A percentile compares a stretch with the other conserved stretches of the same genome.
Conservation (phyloP, 2,888 invertebrate species). For the Lydus trimaculatus region DNA sequence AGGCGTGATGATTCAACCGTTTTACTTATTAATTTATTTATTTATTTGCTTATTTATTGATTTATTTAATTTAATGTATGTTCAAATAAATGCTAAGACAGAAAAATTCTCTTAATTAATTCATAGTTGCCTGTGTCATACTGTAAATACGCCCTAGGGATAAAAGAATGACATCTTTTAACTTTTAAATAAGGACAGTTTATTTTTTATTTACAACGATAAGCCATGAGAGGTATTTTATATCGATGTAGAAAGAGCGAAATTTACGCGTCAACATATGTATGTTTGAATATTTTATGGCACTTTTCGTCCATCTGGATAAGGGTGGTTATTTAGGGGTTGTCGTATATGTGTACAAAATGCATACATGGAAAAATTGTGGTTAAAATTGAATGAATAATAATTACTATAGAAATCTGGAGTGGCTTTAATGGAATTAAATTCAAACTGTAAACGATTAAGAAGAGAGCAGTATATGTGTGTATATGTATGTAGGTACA, state of each 20-base stretch:
- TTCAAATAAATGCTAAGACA: neutral
- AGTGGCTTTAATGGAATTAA: conserved; percentile 10
- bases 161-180: conserved; percentile 22
- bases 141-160: conserved; percentile 37
- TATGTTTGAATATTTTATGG: conserved; percentile 18
- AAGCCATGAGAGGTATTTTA: conserved; percentile 38
- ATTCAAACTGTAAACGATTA: conserved; percentile 3
- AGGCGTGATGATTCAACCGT: neutral
- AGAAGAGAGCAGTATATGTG: too few species aligned
- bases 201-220: conserved; percentile 38
- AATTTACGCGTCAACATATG: conserved; percentile 29
- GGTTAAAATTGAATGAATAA: neutral
- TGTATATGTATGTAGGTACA: neutral
- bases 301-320: conserved; percentile 11
- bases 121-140: conserved; percentile 18
- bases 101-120: conserved; percentile 35
- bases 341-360: neutral
- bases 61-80: conserved; percentile 9
- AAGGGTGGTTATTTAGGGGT: conserved; percentile 3
- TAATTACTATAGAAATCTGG: conserved; percentile 6
- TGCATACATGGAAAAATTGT: neutral
- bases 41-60: conserved; percentile 13
- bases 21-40: conserved; percentile 18
- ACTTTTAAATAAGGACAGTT: conserved; percentile 37
- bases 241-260: conserved; percentile 26